phyloP scores from a whole-genome alignment of 2,888 invertebrate genomes.

The Entomobrya multifasciata region DNA sequence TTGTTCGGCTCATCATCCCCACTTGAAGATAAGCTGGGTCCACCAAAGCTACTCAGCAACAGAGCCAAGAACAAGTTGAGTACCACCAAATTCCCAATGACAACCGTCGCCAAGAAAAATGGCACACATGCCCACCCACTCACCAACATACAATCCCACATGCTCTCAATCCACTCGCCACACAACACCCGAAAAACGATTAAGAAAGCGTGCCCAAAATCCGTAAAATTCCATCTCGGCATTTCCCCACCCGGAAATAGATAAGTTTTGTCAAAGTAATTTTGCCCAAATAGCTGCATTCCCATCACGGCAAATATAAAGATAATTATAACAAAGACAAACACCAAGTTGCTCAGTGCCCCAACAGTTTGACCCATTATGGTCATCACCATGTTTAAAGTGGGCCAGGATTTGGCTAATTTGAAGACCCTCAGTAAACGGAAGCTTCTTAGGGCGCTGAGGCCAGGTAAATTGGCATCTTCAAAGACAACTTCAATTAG shows the following conservation, averaged over 20 bases:
- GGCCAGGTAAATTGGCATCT: constrained; percentile 76
- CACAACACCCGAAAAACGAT: constrained; percentile 98
- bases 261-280: constrained; percentile 93
- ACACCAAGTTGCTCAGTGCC: constrained; percentile 98
- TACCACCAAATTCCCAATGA: constrained; percentile 97
- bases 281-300: constrained; percentile 98
- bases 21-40: constrained; percentile 90
- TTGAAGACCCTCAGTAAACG: constrained; percentile 93
- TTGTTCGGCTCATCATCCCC: constrained; percentile 91
- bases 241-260: constrained; percentile 91
- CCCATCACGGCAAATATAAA: constrained; percentile 99
- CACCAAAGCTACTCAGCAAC: constrained; percentile 99
- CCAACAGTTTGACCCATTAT: constrained; percentile 98
- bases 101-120: constrained; percentile 98
- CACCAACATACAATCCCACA: constrained; percentile 99
- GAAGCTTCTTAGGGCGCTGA: constrained; percentile 90
- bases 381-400: constrained; percentile 97
- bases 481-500: constrained; percentile 86
- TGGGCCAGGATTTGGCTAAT: constrained; percentile 99
- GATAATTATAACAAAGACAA: constrained; percentile 99
- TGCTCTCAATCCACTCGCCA: constrained; percentile 99
- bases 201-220: constrained; percentile 99
- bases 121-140: constrained; percentile 96
- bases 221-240: constrained; percentile 86
- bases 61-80: constrained; percentile 99